Conservation (phyloP, 2,797 vertebrate genomes). For the Protosalanx chinensis region DNA sequence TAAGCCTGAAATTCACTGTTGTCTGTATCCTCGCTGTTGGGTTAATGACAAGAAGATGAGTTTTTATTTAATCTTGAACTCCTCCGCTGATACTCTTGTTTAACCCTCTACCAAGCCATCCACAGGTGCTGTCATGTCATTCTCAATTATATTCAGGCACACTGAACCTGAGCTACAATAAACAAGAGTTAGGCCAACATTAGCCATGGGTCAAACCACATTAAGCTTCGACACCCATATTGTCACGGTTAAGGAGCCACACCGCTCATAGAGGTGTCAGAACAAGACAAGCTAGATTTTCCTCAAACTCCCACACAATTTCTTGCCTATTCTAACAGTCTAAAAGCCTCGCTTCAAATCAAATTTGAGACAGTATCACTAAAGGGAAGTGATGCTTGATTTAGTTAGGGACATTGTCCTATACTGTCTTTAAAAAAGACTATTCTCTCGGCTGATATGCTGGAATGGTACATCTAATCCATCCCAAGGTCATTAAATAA, state of each 20-base stretch:
- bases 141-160: constrained; percentile 57
- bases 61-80: not conserved
- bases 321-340: not conserved
- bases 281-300: constrained; percentile 47
- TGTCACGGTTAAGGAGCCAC: constrained; percentile 38
- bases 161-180: constrained; percentile 50
- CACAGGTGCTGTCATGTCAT: constrained; percentile 60
- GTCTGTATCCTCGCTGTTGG: not conserved
- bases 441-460: not conserved
- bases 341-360: constrained; percentile 12
- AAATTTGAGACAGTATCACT: not conserved
- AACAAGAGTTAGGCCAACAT: constrained; percentile 66
- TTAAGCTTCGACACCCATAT: constrained; percentile 59
- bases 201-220: constrained; percentile 69
- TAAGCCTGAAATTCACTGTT: not conserved
- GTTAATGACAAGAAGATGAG: not conserved
- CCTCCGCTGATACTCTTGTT: constrained; percentile 26
- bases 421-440: constrained; percentile 21
- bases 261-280: constrained; percentile 29
- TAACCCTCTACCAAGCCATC: constrained; percentile 37
- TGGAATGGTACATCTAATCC: not conserved
- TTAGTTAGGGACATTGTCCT: constrained; percentile 6
- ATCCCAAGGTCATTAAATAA: constrained; percentile 17
- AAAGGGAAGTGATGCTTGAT: constrained; percentile 1
- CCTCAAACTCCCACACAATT: constrained; percentile 30